phyloP scores from a whole-genome alignment of 2,113 vertebrate genomes.

The Xyliphius kryptos region DNA sequence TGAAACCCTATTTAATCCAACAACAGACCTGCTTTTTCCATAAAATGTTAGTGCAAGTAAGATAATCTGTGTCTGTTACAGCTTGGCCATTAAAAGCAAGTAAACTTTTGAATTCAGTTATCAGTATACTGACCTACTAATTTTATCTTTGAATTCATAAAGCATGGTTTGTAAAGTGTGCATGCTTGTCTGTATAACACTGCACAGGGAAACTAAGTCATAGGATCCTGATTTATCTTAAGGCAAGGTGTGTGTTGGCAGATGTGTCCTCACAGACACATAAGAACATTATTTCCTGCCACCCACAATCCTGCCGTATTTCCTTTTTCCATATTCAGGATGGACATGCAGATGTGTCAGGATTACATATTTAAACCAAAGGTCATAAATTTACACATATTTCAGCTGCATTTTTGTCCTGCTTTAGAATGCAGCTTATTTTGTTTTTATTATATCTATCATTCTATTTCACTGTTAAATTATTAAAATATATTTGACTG shows the following conservation, averaged over 20 bases:
- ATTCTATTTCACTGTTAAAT: too few species aligned
- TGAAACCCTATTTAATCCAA: too few species aligned
- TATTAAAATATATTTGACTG: too few species aligned
- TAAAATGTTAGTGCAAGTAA: too few species aligned
- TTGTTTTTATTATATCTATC: too few species aligned
- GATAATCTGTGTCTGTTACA: too few species aligned
- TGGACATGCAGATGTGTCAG: constrained; percentile 16
- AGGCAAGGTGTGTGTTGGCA: constrained; percentile 16
- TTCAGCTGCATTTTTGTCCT: not conserved
- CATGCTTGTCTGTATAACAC: not conserved
- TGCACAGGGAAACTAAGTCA: constrained; percentile 24
- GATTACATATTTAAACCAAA: not conserved
- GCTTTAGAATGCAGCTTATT: not conserved
- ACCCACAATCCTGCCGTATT: constrained; percentile 33
- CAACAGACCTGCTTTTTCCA: too few species aligned
- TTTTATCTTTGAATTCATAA: too few species aligned
- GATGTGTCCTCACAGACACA: constrained; percentile 23
- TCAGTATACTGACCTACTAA: too few species aligned
- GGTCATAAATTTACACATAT: not conserved
- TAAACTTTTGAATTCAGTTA: too few species aligned
- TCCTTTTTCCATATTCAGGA: constrained; percentile 31
- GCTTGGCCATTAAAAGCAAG: too few species aligned
- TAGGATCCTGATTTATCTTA: constrained; percentile 1
- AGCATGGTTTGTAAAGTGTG: constrained; percentile 12
- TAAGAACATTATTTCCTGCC: constrained; percentile 32